Evolutionary conservation across 2,797 vertebrate genomes (phyloP).

Genomic region (Sebastes cheni): DNA sequence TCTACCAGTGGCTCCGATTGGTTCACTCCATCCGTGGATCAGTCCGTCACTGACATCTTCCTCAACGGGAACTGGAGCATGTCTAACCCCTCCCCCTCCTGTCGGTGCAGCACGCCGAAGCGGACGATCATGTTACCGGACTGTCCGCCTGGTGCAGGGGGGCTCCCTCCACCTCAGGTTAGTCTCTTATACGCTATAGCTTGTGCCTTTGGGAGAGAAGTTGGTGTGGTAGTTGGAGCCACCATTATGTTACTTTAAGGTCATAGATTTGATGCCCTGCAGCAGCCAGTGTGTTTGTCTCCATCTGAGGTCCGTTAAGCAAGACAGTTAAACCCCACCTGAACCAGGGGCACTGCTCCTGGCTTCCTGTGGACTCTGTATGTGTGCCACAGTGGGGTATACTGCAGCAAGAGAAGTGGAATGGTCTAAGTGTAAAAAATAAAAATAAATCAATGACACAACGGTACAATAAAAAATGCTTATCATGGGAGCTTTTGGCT

Average conservation of each 20-base stretch:
- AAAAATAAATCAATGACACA: slow-evolving; percentile 54
- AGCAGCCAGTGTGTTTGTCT: not conserved
- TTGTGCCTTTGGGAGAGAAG: not conserved
- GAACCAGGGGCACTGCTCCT: not conserved
- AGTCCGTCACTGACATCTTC: slow-evolving; percentile 86
- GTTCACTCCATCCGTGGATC: slow-evolving; percentile 85
- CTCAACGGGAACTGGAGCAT: slow-evolving; percentile 93
- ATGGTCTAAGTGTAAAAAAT: slow-evolving; percentile 20
- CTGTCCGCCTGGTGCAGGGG: slow-evolving; percentile 91
- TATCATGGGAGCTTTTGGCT: slow-evolving; percentile 61
- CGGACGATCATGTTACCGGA: slow-evolving; percentile 90
- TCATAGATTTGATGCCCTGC: not conserved
- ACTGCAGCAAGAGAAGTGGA: slow-evolving; percentile 8
- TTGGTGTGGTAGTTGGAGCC: not conserved
- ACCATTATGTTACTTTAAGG: not conserved
- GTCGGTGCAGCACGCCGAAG: slow-evolving; percentile 89
- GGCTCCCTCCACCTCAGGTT: slow-evolving; percentile 93
- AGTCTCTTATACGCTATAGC: not conserved
- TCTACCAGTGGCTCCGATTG: slow-evolving; percentile 79
- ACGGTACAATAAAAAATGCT: slow-evolving; percentile 63
- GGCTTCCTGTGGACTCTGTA: not conserved
- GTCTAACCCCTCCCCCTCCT: slow-evolving; percentile 92
- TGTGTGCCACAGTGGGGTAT: slow-evolving; percentile 8
- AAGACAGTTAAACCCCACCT: not conserved
- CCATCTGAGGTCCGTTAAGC: not conserved